Evolutionary conservation across 2,888 invertebrate species (phyloP).

Genomic region (Sarcophaga caerulescens): DNA sequence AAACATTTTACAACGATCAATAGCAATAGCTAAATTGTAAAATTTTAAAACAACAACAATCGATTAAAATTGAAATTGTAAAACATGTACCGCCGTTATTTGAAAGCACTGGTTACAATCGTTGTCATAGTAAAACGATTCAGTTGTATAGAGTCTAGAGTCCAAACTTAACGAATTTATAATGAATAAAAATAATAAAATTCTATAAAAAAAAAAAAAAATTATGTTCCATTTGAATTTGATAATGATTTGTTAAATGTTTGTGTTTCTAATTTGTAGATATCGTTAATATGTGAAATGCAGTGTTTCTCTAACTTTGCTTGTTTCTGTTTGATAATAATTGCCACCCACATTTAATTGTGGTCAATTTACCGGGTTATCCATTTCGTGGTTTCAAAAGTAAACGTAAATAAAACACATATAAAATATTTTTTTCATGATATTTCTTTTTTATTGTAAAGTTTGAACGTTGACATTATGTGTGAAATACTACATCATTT

Average conservation of each 20-base stretch:
- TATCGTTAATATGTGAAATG: neutral
- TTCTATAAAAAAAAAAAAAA: conserved; percentile 55
- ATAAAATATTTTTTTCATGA: too few relatives aligned
- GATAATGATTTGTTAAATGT: conserved; percentile 25
- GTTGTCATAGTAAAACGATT: conserved; percentile 23
- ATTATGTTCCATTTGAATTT: conserved; percentile 38
- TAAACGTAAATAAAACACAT: too few relatives aligned
- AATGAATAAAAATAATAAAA: conserved; percentile 57
- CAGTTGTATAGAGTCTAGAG: conserved; percentile 66
- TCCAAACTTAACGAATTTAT: conserved; percentile 69
- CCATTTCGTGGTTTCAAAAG: too few relatives aligned
- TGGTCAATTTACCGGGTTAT: too few relatives aligned
- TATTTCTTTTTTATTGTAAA: too few relatives aligned
- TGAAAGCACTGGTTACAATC: neutral
- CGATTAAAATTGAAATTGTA: too few relatives aligned
- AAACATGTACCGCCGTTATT: too few relatives aligned
- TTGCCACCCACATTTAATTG: neutral
- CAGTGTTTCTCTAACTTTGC: conserved; percentile 6
- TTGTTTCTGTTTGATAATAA: neutral
- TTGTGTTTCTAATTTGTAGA: neutral
- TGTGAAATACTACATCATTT: too few relatives aligned
- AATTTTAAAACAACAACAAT: too few relatives aligned
- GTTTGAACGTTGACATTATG: too few relatives aligned
- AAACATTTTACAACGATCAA: too few relatives aligned
- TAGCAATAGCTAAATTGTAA: too few relatives aligned